These are phyloP conservation scores for Polydrusus cervinus DNA, from an alignment of 2,888 invertebrate species.

Conservation along the genomic window DNA sequence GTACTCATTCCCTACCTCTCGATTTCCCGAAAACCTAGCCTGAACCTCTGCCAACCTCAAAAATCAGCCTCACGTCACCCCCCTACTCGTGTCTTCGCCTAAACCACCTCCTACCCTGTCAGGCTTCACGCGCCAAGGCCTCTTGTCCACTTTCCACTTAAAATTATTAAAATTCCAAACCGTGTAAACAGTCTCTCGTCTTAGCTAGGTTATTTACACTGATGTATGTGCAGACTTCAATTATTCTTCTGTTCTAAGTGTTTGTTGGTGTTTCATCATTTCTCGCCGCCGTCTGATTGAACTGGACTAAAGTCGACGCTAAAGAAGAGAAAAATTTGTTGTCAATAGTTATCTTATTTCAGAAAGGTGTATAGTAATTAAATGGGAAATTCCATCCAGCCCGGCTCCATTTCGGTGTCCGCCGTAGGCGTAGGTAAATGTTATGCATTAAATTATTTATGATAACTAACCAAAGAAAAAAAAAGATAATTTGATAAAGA, in stretches of 20 bases:
- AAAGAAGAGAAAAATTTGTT: conserved; percentile 12
- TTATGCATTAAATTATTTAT: too few relatives aligned
- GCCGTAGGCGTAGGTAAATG: too few relatives aligned
- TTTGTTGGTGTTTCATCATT: conserved; percentile 56
- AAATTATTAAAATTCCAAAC: conserved; percentile 40
- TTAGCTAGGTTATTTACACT: conserved; percentile 35
- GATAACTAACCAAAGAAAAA: too few relatives aligned
- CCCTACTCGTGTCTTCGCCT: conserved; percentile 1
- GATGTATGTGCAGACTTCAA: conserved; percentile 35
- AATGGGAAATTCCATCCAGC: too few relatives aligned
- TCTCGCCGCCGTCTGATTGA: conserved; percentile 55
- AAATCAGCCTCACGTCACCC: conserved; percentile 49
- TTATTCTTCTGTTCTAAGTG: conserved; percentile 23
- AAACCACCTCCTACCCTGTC: conserved; percentile 9
- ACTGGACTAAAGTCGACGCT: conserved; percentile 52
- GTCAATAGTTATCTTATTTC: too few relatives aligned
- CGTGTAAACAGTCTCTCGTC: conserved; percentile 55
- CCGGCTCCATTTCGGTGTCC: too few relatives aligned
- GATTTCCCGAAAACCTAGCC: conserved; percentile 10
- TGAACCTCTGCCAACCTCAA: conserved; percentile 38
- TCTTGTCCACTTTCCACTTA: conserved; percentile 36
- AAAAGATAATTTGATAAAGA: too few relatives aligned
- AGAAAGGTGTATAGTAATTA: too few relatives aligned
- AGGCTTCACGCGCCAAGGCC: conserved; percentile 15
- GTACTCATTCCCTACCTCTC: background rate